A percentile compares a stretch with the other conserved stretches of the same genome.
Evolutionary conservation across 2,888 invertebrate genomes (phyloP).

Genomic region (Epinotia bilunana): DNA sequence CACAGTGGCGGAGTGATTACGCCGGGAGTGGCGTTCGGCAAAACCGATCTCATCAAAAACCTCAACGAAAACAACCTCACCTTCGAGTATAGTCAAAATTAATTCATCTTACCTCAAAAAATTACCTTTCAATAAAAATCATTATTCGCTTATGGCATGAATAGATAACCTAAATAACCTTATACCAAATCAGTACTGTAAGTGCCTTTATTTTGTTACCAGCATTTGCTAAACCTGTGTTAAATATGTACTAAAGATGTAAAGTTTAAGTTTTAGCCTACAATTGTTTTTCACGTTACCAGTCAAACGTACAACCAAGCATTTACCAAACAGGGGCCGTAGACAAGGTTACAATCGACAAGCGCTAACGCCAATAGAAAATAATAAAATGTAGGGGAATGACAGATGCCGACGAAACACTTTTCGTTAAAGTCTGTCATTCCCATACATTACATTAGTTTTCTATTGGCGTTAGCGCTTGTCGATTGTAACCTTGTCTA

Average conservation of each 20-base stretch:
- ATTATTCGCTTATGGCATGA: not conserved
- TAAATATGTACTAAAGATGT: not conserved
- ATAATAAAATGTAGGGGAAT: too few species aligned
- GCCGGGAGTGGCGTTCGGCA: conserved; percentile 93
- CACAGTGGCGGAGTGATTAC: conserved; percentile 93
- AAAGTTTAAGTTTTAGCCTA: conserved; percentile 7
- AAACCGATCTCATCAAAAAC: conserved; percentile 90
- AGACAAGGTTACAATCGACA: too few species aligned
- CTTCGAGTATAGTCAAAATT: conserved; percentile 85
- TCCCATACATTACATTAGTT: too few species aligned
- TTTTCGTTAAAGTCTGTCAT: too few species aligned
- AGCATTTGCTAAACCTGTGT: not conserved
- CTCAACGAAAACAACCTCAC: conserved; percentile 89
- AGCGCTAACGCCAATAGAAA: too few species aligned
- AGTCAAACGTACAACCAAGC: conserved; percentile 19
- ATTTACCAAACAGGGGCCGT: conserved; percentile 13
- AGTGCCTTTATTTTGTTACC: conserved; percentile 2
- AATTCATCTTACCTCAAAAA: conserved; percentile 21
- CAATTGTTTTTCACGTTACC: not conserved
- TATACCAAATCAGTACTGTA: not conserved
- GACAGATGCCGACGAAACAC: too few species aligned
- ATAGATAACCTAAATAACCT: not conserved
- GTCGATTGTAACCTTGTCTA: too few species aligned
- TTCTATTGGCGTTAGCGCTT: too few species aligned
- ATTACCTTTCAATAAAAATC: not conserved